Percentiles rank a stretch among this genome's conserved stretches.
phyloP scores from a whole-genome alignment of 1,140 invertebrate genomes.

The Leguminivora glycinivorella region DNA sequence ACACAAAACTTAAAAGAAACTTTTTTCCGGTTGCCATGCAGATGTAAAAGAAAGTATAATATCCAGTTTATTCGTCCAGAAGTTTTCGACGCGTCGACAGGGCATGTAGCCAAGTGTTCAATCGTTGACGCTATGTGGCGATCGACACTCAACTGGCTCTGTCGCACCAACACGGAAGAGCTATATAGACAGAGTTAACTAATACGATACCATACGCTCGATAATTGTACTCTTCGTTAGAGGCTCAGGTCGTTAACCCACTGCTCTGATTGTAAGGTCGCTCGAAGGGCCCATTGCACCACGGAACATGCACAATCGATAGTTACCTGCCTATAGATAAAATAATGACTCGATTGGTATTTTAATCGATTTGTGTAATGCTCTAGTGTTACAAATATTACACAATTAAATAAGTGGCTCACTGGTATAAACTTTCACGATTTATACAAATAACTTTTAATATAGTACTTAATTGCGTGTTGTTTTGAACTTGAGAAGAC shows the following conservation, averaged over 20 bases:
- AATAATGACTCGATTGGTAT: background rate
- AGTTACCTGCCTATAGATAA: background rate
- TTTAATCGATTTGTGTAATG: constrained; percentile 10
- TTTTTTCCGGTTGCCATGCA: background rate
- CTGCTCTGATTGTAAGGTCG: background rate
- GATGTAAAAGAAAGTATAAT: background rate
- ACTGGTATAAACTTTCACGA: no score
- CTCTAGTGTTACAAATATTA: background rate
- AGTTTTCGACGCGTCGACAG: background rate
- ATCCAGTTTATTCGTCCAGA: constrained; percentile 2
- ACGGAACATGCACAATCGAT: background rate
- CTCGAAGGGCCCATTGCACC: background rate
- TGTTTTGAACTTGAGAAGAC: background rate
- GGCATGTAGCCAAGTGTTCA: no score
- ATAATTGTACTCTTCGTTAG: no score
- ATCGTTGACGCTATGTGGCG: no score
- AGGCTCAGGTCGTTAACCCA: constrained; percentile 12
- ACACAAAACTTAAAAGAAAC: background rate
- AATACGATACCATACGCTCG: no score
- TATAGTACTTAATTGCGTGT: no score
- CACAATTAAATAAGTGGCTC: background rate
- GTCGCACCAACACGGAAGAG: no score
- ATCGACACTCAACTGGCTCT: no score
- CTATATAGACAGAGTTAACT: no score
- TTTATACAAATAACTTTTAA: no score